Percentiles rank a stretch among this genome's conserved stretches.
These are phyloP conservation scores for Oxystoma pomonae DNA, from an alignment of 2,888 invertebrate species.

Conservation along the genomic window DNA sequence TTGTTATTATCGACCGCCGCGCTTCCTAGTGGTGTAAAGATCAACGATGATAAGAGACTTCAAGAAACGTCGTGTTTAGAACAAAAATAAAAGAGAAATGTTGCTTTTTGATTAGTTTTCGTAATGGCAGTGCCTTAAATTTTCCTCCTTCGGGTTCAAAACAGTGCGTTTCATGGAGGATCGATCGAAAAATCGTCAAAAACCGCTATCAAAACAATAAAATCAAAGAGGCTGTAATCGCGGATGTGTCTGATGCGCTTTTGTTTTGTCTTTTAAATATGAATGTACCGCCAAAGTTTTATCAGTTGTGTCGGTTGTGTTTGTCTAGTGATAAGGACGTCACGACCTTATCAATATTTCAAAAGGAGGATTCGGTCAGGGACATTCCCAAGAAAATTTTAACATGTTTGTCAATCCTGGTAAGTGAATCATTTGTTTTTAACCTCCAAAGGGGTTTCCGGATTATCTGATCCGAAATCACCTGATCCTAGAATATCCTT, in stretches of 20 bases:
- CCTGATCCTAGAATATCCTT: background rate
- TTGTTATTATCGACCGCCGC: slow-evolving; percentile 22
- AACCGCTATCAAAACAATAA: slow-evolving; percentile 27
- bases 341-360: slow-evolving; percentile 67
- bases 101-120: slow-evolving; percentile 40
- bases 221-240: slow-evolving; percentile 45
- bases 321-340: slow-evolving; percentile 64
- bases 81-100: slow-evolving; percentile 41
- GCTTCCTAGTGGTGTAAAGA: slow-evolving; percentile 27
- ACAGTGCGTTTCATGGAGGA: slow-evolving; percentile 23
- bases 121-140: slow-evolving; percentile 50
- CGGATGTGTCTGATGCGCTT: slow-evolving; percentile 43
- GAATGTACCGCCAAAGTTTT: slow-evolving; percentile 85
- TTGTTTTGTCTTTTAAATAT: slow-evolving; percentile 59
- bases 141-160: slow-evolving; percentile 31
- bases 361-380: slow-evolving; percentile 65
- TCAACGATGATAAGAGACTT: slow-evolving; percentile 30
- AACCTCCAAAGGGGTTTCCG: slow-evolving; percentile 2
- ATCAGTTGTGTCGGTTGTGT: slow-evolving; percentile 91
- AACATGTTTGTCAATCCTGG: slow-evolving; percentile 76
- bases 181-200: slow-evolving; percentile 33
- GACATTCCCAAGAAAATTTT: slow-evolving; percentile 61
- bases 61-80: slow-evolving; percentile 26
- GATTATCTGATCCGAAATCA: background rate
- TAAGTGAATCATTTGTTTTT: slow-evolving; percentile 51